Evolutionary conservation across 2,113 vertebrate genomes (phyloP), one percentile per base, ranked within the genome.

Genomic region (Neotragus pygmaeus): DNA sequence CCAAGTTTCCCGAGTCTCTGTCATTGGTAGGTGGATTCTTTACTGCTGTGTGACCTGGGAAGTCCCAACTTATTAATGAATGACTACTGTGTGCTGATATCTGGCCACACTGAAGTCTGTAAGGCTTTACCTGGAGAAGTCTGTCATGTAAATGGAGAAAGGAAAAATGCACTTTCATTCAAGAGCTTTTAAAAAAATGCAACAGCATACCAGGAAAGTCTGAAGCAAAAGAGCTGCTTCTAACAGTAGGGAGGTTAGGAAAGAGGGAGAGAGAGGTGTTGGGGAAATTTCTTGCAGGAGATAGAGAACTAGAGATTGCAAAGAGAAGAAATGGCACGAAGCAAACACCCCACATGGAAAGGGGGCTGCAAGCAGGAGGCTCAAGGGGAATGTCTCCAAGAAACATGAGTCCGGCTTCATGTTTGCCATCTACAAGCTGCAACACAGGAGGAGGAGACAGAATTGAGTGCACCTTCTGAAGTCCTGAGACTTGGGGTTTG

Each of bases 101-200:
- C 64, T 7, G 2, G 53, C 82, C 3, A 9, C 11, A 4, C 3
- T 5, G 43, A 49, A 53, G 81, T 49, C 47, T 88, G 2, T 17
- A 39, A 51, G 93, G 23, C 36, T 30, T n/a, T 28, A 3, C 30
- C 25, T 11, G 2, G 14, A 83, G n/a, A 57, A 49, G 30, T 25
- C 23, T 60, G 66, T 90, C 39, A 85, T 77, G 94, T 83, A 91
- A 73, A 73, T 1, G 70, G 51, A 87, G 49, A 95, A 86, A 88
- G 86, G 75, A 80, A 95, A 64, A 66, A 91, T 25, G 78, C 33
- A 73, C 55, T 78, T 97, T 96, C 91, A 77, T 78, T 86, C 45
- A 64, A 78, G 66, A 82, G 82, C n/a, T 90, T 70, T 93, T 1
- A 33, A 58, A 57, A 64, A 49, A 77, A 87, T 15, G 43, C 28